These are phyloP conservation scores for Halcyon badia DNA, from an alignment of 2,797 vertebrate species.

Conservation along the genomic window DNA sequence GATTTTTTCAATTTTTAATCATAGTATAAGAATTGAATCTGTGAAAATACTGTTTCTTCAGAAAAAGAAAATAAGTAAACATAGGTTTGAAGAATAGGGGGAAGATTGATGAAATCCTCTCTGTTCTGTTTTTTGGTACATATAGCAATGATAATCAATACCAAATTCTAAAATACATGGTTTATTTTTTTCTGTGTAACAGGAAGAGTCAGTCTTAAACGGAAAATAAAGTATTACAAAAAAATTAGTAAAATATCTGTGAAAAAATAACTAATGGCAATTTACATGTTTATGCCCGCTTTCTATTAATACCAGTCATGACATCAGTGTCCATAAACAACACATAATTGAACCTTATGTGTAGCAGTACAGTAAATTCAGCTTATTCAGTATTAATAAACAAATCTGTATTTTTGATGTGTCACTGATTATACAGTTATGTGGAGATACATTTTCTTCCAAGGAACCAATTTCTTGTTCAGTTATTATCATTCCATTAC, in stretches of 20 bases:
- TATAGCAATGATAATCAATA: background rate
- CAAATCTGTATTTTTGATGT: background rate
- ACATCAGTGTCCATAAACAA: background rate
- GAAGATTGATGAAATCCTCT: background rate
- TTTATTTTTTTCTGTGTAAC: background rate
- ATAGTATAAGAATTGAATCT: background rate
- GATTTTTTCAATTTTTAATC: background rate
- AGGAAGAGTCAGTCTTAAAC: background rate
- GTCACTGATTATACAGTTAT: background rate
- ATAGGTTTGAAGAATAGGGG: background rate
- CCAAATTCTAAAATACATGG: background rate
- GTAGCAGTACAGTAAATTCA: background rate
- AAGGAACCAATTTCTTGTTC: background rate
- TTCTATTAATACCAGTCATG: background rate
- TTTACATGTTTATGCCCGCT: background rate
- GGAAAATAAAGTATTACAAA: background rate
- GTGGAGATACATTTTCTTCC: background rate
- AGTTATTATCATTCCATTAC: background rate
- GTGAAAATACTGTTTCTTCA: background rate
- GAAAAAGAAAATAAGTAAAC: background rate
- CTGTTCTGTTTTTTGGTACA: background rate
- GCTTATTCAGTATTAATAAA: background rate
- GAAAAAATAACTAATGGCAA: background rate
- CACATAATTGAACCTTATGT: background rate
- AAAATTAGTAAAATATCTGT: background rate